Evolutionary conservation across 2,113 vertebrate genomes (phyloP).

Genomic region (Burhinus bistriatus): DNA sequence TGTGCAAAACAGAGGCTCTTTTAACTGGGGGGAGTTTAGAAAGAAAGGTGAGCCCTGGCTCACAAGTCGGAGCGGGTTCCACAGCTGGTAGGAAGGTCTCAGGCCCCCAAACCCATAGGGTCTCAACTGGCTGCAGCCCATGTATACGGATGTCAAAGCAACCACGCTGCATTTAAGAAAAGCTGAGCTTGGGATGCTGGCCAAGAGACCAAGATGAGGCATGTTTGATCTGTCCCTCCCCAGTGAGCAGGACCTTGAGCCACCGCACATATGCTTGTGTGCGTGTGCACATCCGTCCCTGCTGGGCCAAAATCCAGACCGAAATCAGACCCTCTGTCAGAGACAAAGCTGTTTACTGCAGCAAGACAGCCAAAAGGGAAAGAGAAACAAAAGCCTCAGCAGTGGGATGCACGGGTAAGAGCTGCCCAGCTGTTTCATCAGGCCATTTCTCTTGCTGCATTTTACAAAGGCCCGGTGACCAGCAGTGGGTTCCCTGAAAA

Average conservation of each 20-base stretch:
- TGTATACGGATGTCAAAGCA: not conserved
- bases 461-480: not conserved
- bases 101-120: not conserved
- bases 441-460: not conserved
- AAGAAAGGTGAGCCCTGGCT: not conserved
- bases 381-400: not conserved
- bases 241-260: not conserved
- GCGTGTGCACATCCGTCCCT: not conserved
- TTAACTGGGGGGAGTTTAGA: not conserved
- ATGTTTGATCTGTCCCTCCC: not conserved
- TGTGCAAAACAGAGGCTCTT: not conserved
- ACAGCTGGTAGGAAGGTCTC: not conserved
- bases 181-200: not conserved
- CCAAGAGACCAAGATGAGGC: not conserved
- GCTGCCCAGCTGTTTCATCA: not conserved
- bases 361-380: not conserved
- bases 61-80: not conserved
- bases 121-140: not conserved
- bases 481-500: not conserved
- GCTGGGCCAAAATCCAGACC: not conserved
- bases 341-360: not conserved
- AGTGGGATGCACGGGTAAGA: accelerated
- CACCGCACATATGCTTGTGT: accelerated
- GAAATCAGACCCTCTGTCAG: not conserved
- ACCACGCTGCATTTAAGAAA: not conserved